Base-by-base conservation (phyloP, 2,797 vertebrate species). In the Gymnoscopelus microlampas region DNA sequence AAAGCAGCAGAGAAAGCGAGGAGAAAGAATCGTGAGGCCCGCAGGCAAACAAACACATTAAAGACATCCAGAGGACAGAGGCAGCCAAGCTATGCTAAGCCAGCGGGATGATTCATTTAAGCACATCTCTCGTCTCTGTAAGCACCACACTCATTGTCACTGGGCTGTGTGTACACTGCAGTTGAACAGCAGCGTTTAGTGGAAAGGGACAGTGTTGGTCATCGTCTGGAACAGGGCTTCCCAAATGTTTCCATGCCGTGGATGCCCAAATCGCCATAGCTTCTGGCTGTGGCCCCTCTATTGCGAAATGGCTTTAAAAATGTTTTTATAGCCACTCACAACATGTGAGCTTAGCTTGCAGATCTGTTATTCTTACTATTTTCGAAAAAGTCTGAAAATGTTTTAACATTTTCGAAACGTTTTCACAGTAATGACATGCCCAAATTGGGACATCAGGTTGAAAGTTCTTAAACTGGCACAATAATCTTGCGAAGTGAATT, bases 101-200 rank as follows among this genome's bases (percentile, higher is more conserved):
- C 91, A 93, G 89, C 83, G 76, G 88, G 87, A 91, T 93, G 92
- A 93, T 92, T 92, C 91, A 92, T 92, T 93, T 92, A 91, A 92
- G 92, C 88, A 71, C 88, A 89, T 93, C 92, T 87, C 76, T 85
- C 77, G 78, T 88, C 86, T 91, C 89, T 86, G 82, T 88, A 90
- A 93, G 91, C 87, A 70, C 84, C 81, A 65, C 77, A 76, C 77
- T 86, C 88, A 92, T 92, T 91, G 89, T 90, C 81, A 80, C 80
- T 82, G 77, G 24, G 81, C 88, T 85, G 74, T 81, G 87, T 86
- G 87, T 86, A 83, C 79, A 23, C 78, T 76, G 78, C 77, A 57
- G 64, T 10, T 11, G 79, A 85, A 80, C 86, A 80, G 80, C 82
- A 62, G 84, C 85, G 84, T 86, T 82, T 65, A 85, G 73, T 68